phyloP scores from a whole-genome alignment of 2,797 vertebrate genomes.

The Spinibarbus caldwelli region DNA sequence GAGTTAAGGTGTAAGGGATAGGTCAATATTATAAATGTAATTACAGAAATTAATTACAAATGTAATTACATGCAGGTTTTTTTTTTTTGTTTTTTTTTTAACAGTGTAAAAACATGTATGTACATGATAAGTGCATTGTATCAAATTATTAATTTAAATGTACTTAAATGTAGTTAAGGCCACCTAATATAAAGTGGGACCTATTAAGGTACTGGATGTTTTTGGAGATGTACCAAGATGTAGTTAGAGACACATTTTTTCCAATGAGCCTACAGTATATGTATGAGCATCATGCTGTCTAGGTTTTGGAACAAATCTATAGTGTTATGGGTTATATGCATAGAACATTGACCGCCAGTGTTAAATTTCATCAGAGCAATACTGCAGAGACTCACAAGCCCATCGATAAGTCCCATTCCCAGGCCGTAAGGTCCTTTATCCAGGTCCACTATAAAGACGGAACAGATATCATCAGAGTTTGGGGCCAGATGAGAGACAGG shows the following conservation, averaged over 20 bases:
- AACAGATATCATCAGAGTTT: conserved; percentile 89
- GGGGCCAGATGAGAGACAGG: conserved; percentile 79
- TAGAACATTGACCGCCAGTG: neutral
- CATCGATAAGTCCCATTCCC: conserved; percentile 96
- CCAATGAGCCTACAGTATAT: neutral
- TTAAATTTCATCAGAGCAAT: neutral
- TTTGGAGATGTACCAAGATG: neutral
- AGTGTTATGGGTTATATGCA: neutral
- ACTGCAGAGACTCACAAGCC: conserved; percentile 84
- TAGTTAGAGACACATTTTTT: neutral
- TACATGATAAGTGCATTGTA: no score
- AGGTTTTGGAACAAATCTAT: neutral
- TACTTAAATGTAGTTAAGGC: no score
- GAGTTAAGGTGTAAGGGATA: no score
- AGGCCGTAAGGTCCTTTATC: conserved; percentile 92
- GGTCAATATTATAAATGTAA: no score
- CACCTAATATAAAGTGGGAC: no score
- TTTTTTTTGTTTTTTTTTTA: no score
- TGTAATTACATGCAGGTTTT: no score
- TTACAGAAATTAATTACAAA: no score
- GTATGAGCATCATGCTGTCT: neutral
- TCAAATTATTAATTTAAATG: no score
- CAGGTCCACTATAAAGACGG: conserved; percentile 93
- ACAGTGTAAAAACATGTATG: no score
- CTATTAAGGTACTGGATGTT: neutral